phyloP scores from a whole-genome alignment of 2,888 invertebrate species.

The Ectemnius cavifrons region DNA sequence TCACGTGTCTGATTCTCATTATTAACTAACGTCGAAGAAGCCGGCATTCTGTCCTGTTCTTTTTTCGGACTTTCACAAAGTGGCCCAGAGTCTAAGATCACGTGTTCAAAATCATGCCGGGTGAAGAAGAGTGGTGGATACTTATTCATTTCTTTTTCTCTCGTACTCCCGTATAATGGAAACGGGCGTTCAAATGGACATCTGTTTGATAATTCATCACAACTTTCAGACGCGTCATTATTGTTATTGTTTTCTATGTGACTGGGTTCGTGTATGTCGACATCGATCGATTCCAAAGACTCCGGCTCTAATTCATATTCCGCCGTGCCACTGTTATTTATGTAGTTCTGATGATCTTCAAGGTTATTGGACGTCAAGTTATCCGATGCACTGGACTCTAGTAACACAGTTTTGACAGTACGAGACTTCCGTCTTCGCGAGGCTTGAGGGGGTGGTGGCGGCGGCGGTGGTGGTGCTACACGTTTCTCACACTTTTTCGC shows the following conservation, averaged over 20 bases:
- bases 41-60: too few relatives aligned
- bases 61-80: background rate
- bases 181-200: slow-evolving; percentile 8
- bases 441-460: slow-evolving; percentile 40
- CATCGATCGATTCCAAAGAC: slow-evolving; percentile 10
- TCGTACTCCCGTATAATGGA: slow-evolving; percentile 8
- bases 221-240: background rate
- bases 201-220: background rate
- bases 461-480: slow-evolving; percentile 53
- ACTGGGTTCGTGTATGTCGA: slow-evolving; percentile 7
- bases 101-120: slow-evolving; percentile 69
- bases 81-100: slow-evolving; percentile 59
- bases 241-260: background rate
- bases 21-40: background rate
- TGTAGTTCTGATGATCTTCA: slow-evolving; percentile 18
- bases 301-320: background rate
- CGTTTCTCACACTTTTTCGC: slow-evolving; percentile 47
- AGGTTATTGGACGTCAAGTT: background rate
- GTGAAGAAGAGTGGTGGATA: slow-evolving; percentile 73
- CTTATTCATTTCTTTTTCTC: slow-evolving; percentile 31
- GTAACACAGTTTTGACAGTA: slow-evolving; percentile 1
- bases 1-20: slow-evolving; percentile 1
- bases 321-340: background rate
- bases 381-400: slow-evolving; percentile 10
- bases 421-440: slow-evolving; percentile 35